These are phyloP conservation scores for Frankliniella fusca DNA, from an alignment of 2,888 invertebrate species.

Conservation along the genomic window DNA sequence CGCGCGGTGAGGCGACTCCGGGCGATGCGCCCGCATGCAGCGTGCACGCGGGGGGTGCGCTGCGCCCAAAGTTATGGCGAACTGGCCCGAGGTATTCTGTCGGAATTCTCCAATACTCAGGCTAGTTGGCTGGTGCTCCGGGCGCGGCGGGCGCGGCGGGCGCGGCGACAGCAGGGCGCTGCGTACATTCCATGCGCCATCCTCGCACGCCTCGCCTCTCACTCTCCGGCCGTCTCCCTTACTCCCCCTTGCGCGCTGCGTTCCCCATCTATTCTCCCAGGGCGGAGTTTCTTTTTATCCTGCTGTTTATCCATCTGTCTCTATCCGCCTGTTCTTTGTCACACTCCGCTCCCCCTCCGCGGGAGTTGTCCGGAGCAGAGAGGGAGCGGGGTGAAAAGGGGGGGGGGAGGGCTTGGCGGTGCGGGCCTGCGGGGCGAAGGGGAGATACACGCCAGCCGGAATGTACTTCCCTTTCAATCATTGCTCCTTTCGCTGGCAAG, in stretches of 20 bases:
- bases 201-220: not conserved
- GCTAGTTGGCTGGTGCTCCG: not conserved
- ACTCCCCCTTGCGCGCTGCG: not conserved
- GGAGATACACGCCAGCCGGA: not conserved
- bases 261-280: no score
- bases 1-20: no score
- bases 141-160: not conserved
- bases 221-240: not conserved
- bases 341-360: no score
- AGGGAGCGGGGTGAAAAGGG: no score
- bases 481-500: slow-evolving; percentile 13
- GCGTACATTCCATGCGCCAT: not conserved
- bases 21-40: no score
- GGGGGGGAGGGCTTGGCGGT: no score
- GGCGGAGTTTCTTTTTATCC: no score
- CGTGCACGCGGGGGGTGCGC: no score
- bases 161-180: not conserved
- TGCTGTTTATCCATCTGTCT: no score
- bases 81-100: not conserved
- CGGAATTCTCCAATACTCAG: slow-evolving; percentile 10
- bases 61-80: no score
- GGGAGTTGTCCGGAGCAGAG: no score
- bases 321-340: no score
- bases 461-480: slow-evolving; percentile 12
- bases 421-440: not conserved